Evolutionary conservation across 2,888 invertebrate genomes (phyloP).

Genomic region (Acleris sparsana): DNA sequence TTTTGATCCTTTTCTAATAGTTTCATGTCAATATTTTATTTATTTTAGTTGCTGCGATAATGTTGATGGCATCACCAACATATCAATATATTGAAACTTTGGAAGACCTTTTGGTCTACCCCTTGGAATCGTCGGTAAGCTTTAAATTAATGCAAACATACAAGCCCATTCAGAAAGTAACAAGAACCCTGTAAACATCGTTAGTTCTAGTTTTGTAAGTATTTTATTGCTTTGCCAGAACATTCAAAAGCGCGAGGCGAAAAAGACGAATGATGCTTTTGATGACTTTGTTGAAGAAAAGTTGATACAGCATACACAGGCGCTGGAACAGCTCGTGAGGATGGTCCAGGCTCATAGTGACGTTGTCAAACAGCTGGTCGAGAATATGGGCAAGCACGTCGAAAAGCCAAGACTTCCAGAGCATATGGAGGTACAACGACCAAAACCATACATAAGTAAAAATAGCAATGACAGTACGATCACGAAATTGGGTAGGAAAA

Average conservation of each 20-base stretch:
- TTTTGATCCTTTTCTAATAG: no score
- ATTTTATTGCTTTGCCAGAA: slow-evolving; percentile 54
- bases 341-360: slow-evolving; percentile 51
- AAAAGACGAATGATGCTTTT: slow-evolving; percentile 40
- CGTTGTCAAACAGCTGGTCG: slow-evolving; percentile 52
- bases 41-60: slow-evolving; percentile 40
- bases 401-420: slow-evolving; percentile 56
- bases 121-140: slow-evolving; percentile 49
- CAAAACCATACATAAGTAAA: slow-evolving; percentile 43
- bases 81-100: slow-evolving; percentile 45
- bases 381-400: slow-evolving; percentile 48
- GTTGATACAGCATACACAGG: slow-evolving; percentile 60
- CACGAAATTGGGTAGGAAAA: slow-evolving; percentile 52
- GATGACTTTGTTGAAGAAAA: slow-evolving; percentile 58
- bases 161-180: neutral
- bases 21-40: neutral
- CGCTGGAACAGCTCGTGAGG: slow-evolving; percentile 57
- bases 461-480: slow-evolving; percentile 47
- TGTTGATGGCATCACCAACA: slow-evolving; percentile 41
- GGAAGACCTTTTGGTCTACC: slow-evolving; percentile 49
- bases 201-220: slow-evolving; percentile 31
- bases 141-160: slow-evolving; percentile 12
- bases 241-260: slow-evolving; percentile 49
- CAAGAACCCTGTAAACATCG: neutral
- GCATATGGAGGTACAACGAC: slow-evolving; percentile 51